Percentiles rank a stretch among this genome's conserved stretches.
phyloP scores from a whole-genome alignment of 2,113 vertebrate genomes.

The Gasterosteus nipponicus region DNA sequence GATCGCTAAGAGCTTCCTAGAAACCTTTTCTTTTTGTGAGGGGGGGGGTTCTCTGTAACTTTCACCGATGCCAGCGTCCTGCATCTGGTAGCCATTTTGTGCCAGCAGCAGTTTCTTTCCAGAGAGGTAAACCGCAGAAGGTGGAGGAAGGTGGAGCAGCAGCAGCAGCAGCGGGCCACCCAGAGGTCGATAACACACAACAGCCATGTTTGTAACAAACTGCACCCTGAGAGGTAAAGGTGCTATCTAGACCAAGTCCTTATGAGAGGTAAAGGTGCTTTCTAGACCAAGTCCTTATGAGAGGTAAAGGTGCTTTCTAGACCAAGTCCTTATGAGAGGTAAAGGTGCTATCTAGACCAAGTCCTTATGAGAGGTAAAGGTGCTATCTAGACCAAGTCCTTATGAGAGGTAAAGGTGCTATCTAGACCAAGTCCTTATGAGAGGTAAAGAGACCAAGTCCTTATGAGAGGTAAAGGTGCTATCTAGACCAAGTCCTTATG shows the following conservation, averaged over 20 bases:
- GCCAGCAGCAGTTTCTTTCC: conserved; percentile 73
- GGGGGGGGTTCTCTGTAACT: conserved; percentile 34
- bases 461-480: too few species aligned
- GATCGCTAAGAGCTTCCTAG: background rate
- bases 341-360: too few species aligned
- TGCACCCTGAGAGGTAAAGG: background rate
- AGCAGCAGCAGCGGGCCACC: conserved; percentile 71
- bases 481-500: too few species aligned
- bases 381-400: too few species aligned
- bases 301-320: too few species aligned
- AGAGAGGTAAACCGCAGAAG: conserved; percentile 77
- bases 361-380: too few species aligned
- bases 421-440: too few species aligned
- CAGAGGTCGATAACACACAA: conserved; percentile 70
- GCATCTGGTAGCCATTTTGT: conserved; percentile 74
- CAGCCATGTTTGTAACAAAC: conserved; percentile 60
- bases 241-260: background rate
- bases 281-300: too few species aligned
- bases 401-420: too few species aligned
- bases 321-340: too few species aligned
- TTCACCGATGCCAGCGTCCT: conserved; percentile 48
- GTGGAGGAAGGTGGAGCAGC: conserved; percentile 73
- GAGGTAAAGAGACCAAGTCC: too few species aligned
- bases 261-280: too few species aligned
- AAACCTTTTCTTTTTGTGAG: background rate